Conservation (phyloP, 2,797 vertebrate genomes). For the Sebastes paucispinis region DNA sequence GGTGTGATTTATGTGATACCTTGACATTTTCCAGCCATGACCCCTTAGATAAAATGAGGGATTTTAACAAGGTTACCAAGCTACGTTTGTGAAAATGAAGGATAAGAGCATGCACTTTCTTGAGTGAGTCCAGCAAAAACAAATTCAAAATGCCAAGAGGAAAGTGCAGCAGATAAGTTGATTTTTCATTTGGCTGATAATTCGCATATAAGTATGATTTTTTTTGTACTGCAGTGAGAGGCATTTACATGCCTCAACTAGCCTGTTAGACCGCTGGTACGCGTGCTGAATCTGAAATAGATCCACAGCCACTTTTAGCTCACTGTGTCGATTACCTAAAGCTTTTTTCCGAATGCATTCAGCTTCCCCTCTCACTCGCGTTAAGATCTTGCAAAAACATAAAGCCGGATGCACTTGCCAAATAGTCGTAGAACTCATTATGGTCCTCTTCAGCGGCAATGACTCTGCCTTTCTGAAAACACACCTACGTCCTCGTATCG, state of each 20-base stretch:
- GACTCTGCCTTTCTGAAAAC: conserved; percentile 53
- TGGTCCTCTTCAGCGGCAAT: conserved; percentile 30
- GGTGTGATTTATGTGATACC: conserved; percentile 35
- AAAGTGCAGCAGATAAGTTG: conserved; percentile 10
- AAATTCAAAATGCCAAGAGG: conserved; percentile 34
- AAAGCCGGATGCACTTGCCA: conserved; percentile 27
- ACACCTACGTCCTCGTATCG: conserved; percentile 47
- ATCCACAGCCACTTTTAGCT: conserved; percentile 18
- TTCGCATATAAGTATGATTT: background rate
- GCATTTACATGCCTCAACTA: conserved; percentile 16
- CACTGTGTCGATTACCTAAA: conserved; percentile 20
- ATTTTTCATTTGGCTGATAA: conserved; percentile 30
- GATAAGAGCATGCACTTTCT: conserved; percentile 11
- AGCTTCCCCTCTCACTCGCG: conserved; percentile 25
- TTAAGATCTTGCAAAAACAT: conserved; percentile 35
- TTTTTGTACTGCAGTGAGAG: background rate
- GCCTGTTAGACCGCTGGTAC: background rate
- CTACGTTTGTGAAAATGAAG: conserved; percentile 18
- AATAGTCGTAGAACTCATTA: conserved; percentile 37
- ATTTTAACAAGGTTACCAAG: conserved; percentile 40
- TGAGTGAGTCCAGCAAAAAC: conserved; percentile 7
- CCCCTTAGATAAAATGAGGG: conserved; percentile 20
- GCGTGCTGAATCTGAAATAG: conserved; percentile 17
- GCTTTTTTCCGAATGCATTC: conserved; percentile 25
- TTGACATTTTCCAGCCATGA: conserved; percentile 58